phyloP scores from a whole-genome alignment of 2,113 vertebrate genomes.

The Collichthys lucidus region DNA sequence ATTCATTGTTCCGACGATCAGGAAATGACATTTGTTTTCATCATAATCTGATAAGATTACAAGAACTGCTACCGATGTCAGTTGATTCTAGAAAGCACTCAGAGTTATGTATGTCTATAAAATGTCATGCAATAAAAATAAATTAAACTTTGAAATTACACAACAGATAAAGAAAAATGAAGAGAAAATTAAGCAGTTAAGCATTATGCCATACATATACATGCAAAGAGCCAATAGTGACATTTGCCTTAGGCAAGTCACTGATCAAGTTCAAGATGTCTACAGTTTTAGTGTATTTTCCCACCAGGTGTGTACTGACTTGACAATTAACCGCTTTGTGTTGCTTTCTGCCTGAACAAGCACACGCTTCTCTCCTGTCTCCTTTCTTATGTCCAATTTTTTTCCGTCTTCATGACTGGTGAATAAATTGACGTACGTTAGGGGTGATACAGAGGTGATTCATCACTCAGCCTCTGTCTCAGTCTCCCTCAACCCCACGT shows the following conservation, averaged over 20 bases:
- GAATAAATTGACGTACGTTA: constrained; percentile 51
- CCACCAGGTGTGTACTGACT: not conserved
- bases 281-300: not conserved
- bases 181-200: too few species aligned
- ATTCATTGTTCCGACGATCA: not conserved
- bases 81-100: not conserved
- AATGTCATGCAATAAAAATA: not conserved
- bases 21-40: not conserved
- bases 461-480: constrained; percentile 17
- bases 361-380: not conserved
- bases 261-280: not conserved
- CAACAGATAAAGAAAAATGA: too few species aligned
- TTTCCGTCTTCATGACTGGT: not conserved
- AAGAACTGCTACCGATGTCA: not conserved
- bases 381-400: not conserved
- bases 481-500: constrained; percentile 8
- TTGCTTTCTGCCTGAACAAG: not conserved
- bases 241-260: not conserved
- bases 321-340: not conserved
- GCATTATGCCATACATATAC: too few species aligned
- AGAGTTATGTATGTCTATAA: not conserved
- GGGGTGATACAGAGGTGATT: constrained; percentile 49
- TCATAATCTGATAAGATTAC: not conserved
- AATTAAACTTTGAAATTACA: not conserved
- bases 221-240: not conserved